Conservation (phyloP, 1,140 invertebrate genomes). For the Ridgeia piscesae region DNA sequence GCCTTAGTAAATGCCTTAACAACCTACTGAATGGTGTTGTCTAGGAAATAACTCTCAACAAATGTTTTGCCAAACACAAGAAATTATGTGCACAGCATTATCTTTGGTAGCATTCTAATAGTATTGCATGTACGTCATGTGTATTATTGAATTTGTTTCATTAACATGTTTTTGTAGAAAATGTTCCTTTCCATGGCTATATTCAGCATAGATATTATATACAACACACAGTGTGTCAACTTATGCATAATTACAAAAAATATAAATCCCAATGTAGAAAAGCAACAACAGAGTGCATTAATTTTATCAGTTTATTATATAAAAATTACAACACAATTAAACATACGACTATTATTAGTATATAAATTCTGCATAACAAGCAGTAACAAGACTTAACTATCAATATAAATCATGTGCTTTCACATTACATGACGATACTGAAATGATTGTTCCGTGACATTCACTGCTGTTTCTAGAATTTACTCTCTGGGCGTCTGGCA, state of each 20-base stretch:
- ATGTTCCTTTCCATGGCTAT: background rate
- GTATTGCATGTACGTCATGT: no score
- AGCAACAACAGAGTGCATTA: background rate
- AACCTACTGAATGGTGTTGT: no score
- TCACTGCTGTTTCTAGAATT: background rate
- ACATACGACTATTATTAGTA: background rate
- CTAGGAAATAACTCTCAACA: no score
- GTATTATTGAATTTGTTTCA: background rate
- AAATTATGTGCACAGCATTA: no score
- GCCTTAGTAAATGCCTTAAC: no score
- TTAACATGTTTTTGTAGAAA: background rate
- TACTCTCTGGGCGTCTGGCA: constrained; percentile 17
- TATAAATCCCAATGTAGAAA: background rate
- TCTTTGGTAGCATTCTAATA: no score
- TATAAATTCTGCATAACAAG: background rate
- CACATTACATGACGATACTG: background rate
- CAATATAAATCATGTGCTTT: background rate
- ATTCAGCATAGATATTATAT: background rate
- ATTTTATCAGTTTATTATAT: background rate
- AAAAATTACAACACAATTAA: background rate
- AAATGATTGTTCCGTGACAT: background rate
- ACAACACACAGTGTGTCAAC: background rate
- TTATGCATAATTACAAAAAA: background rate
- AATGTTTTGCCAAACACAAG: no score
- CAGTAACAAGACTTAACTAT: background rate